Evolutionary conservation across 2,888 invertebrate genomes (phyloP).

Genomic region (Alloplasta piceator): DNA sequence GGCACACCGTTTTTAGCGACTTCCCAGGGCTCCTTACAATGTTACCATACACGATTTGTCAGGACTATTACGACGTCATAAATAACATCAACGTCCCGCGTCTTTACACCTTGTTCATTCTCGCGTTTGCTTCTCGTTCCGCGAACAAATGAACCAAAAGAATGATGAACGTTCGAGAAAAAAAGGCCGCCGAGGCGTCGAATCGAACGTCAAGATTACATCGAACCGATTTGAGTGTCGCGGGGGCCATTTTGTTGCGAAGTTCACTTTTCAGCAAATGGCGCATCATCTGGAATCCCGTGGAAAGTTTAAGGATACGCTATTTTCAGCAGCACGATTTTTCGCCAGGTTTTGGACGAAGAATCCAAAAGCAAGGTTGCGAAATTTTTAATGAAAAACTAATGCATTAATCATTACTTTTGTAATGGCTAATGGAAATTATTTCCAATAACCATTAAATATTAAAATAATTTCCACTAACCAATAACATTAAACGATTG

Average conservation of each 20-base stretch:
- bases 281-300: too few species aligned
- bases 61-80: constrained; percentile 79
- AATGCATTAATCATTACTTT: too few species aligned
- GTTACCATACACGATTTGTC: constrained; percentile 82
- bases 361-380: too few species aligned
- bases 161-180: constrained; percentile 4
- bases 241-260: neutral
- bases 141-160: constrained; percentile 44
- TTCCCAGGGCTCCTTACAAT: constrained; percentile 75
- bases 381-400: too few species aligned
- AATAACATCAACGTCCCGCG: constrained; percentile 73
- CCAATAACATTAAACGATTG: too few species aligned
- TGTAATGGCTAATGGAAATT: too few species aligned
- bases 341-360: too few species aligned
- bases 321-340: too few species aligned
- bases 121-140: constrained; percentile 54
- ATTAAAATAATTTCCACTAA: too few species aligned
- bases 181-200: neutral
- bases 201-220: neutral
- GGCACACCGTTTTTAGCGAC: constrained; percentile 78
- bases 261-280: too few species aligned
- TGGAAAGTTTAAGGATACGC: too few species aligned
- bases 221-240: neutral
- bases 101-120: constrained; percentile 65
- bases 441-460: too few species aligned